Evolutionary conservation across 2,113 vertebrate species (phyloP).

Genomic region (Jaculus jaculus): DNA sequence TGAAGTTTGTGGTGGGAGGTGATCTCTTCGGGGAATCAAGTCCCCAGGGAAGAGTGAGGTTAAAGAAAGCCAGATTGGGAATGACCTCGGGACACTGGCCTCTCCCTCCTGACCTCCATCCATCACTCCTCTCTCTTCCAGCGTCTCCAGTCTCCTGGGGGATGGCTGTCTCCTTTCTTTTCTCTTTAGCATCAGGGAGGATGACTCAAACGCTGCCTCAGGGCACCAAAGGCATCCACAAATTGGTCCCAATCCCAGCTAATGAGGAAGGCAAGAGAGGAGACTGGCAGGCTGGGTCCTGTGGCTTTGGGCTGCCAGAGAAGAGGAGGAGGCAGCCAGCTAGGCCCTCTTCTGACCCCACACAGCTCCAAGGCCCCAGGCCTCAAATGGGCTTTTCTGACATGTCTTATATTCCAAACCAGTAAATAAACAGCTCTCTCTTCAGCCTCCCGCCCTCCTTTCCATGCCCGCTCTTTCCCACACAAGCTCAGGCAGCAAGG

Average conservation of each 20-base stretch:
- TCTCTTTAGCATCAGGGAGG: constrained; percentile 66
- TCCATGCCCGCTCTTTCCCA: constrained; percentile 23
- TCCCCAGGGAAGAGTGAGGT: constrained; percentile 63
- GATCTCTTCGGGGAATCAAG: constrained; percentile 57
- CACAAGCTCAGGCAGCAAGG: not conserved
- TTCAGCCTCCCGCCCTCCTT: constrained; percentile 14
- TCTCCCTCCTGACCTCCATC: constrained; percentile 74
- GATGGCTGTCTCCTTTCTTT: constrained; percentile 75
- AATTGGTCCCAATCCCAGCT: constrained; percentile 77
- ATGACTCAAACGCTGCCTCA: constrained; percentile 73
- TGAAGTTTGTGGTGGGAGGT: constrained; percentile 63
- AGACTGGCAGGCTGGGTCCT: constrained; percentile 74
- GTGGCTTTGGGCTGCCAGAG: constrained; percentile 64
- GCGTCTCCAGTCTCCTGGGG: constrained; percentile 75
- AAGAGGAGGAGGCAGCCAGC: constrained; percentile 30
- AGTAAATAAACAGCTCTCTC: constrained; percentile 67
- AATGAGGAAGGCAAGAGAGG: constrained; percentile 72
- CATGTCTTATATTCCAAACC: constrained; percentile 65
- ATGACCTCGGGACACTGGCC: constrained; percentile 67
- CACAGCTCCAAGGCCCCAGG: constrained; percentile 39
- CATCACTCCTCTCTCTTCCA: constrained; percentile 63
- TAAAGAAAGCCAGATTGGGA: constrained; percentile 71
- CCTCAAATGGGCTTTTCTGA: constrained; percentile 64
- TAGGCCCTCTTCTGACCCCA: constrained; percentile 68
- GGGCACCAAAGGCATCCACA: constrained; percentile 74